Base-by-base conservation (phyloP, 2,797 vertebrate genomes). In the Arrhamphus sclerolepis region DNA sequence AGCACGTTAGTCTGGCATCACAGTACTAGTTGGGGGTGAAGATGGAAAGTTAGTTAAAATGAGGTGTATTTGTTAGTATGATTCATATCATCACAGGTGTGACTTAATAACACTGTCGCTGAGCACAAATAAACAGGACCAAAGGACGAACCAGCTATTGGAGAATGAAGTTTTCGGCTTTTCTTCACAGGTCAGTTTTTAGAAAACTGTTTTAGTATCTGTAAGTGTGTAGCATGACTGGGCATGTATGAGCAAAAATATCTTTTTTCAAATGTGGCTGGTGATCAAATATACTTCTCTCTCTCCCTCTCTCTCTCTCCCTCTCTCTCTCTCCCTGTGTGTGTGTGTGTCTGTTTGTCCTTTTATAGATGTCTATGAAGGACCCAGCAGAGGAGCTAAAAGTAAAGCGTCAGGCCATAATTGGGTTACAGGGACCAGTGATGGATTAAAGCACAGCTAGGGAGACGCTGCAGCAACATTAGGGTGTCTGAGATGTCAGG, bases 401-500 rank as follows among this genome's bases (percentile, higher is more conserved):
- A 92, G 89, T 89, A 89, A 91, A 91, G 91, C 85, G 87, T 92
- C 90, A 89, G 83, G 82, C 85, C 79, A 60, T 94, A 93, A 94
- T 93, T 91, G 90, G 90, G 92, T 92, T 94, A 93, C 80, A 70
- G 81, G 75, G 82, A 73, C 85, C 88, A 44, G 90, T 93, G 92
- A 93, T 93, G 92, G 92, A 93, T 93, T 91, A 91, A 93, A 90
- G 86, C 86, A 82, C 80, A 86, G 89, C 89, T 87, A 53, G 81
- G 85, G 89, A 93, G 91, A 91, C 90, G 83, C 90, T 93, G 87
- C 85, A 85, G 88, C 84, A 89, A 89, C 92, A 92, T 93, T 91
- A 92, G 91, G 90, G 91, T 91, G 92, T 90, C 92, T 93, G 92
- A 91, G 91, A 93, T 91, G 92, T 92, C 91, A 91, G 87, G 84